Evolutionary conservation across 1,140 invertebrate genomes (phyloP), one percentile per base, ranked within the genome.

Genomic region (Drosophila kohkoa): DNA sequence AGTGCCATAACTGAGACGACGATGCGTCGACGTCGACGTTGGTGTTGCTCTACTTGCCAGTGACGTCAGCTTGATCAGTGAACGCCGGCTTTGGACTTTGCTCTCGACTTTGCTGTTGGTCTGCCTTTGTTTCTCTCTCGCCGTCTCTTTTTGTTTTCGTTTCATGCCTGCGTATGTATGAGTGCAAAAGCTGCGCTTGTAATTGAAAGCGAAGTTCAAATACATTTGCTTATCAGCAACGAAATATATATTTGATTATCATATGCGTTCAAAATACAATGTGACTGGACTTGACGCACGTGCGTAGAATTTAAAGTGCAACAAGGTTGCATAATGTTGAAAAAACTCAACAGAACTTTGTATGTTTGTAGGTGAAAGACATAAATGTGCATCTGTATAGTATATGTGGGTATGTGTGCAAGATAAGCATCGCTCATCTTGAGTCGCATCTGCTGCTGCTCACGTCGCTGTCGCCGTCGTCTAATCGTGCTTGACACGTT

Each of bases 41-140:
- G 35, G 7, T 38, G 16, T 25, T 57, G 13, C 66, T 75, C 41
- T 75, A 65, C 46, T 41, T 35, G 25, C 32, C 13, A 58, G 68
- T 88, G 82, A 86, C 82, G 82, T 86, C 82, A 86, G 82, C 58
- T 59, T 58, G 10, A 32, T 57, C 64, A 63, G 43, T 55, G 68
- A 16, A 54, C 35, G 72, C 60, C 58, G 57, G 55, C 7, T 52
- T 62, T 79, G 77, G 77, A 82, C 75, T 82, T 79, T 86, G 82
- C 72, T 52, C 72, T 67, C 64, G 54, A 67, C 57, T 69, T 73
- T 52, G 43, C 57, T 62, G 71, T 55, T 49, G 65, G 57, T 69
- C 57, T 43, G 3, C 11, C 20, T 41, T 30, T 38, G 6, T 59
- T 32, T 64, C 16, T 48, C 62, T 54, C n/a, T 25, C 63, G 6